These are phyloP conservation scores for Staurois parvus DNA, from an alignment of 2,797 vertebrate genomes.

Conservation along the genomic window DNA sequence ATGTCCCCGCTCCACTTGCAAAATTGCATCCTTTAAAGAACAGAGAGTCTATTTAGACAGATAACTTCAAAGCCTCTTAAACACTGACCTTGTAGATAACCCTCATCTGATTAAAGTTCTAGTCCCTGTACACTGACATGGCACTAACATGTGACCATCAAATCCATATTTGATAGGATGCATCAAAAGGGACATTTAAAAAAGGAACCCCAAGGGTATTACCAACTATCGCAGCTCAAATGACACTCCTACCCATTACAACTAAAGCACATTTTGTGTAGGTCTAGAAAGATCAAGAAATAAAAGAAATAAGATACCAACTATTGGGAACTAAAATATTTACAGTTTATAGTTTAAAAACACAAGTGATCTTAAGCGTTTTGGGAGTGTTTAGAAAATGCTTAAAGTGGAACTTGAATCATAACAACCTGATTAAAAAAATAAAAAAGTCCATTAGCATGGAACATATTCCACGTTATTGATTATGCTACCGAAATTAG, in stretches of 20 bases:
- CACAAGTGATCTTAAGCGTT: no score
- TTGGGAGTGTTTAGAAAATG: no score
- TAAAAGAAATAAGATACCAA: not conserved
- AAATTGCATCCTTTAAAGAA: conserved; percentile 35
- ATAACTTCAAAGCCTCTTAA: conserved; percentile 61
- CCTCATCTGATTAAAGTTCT: conserved; percentile 54
- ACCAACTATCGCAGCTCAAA: not conserved
- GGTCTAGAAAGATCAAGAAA: not conserved
- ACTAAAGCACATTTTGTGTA: not conserved
- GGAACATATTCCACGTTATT: no score
- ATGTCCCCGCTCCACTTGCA: conserved; percentile 23
- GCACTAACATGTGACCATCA: conserved; percentile 24
- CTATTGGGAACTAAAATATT: not conserved
- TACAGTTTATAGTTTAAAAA: no score
- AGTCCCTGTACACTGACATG: conserved; percentile 19
- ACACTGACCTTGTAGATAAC: conserved; percentile 56
- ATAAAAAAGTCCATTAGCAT: no score
- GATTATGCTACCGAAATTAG: no score
- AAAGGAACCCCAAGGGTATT: conserved; percentile 7
- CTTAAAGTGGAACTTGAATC: no score
- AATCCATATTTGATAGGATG: conserved; percentile 2
- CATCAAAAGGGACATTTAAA: not conserved
- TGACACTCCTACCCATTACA: not conserved
- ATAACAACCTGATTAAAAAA: no score
- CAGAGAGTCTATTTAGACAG: conserved; percentile 49